Evolutionary conservation across 2,113 vertebrate genomes (phyloP).

Genomic region (Myodes glareolus): DNA sequence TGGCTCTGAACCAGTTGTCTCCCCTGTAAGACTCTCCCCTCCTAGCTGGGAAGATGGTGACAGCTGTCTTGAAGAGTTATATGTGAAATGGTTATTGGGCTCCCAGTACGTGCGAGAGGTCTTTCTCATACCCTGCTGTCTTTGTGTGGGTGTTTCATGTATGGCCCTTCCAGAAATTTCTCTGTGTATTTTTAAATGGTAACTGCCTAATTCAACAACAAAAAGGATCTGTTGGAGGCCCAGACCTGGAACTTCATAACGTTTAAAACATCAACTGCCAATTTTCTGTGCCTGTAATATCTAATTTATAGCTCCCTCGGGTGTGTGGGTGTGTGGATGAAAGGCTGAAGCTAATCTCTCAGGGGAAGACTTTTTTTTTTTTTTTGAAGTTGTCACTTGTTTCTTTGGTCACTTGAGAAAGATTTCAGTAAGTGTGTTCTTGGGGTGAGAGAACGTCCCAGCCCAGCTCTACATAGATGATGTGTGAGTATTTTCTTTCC

Average conservation of each 20-base stretch:
- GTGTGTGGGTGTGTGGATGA: slow-evolving; percentile 83
- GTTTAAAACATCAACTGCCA: slow-evolving; percentile 72
- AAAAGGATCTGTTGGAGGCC: slow-evolving; percentile 69
- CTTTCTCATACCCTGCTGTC: neutral
- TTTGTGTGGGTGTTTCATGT: slow-evolving; percentile 50
- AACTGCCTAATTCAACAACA: slow-evolving; percentile 74
- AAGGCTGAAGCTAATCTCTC: slow-evolving; percentile 80
- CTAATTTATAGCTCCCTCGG: slow-evolving; percentile 84
- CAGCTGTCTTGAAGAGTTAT: neutral
- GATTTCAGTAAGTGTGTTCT: neutral
- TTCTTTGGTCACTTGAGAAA: slow-evolving; percentile 55
- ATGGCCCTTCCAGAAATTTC: slow-evolving; percentile 58
- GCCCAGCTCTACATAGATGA: neutral
- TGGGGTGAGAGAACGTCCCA: neutral
- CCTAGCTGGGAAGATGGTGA: neutral
- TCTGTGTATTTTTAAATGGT: slow-evolving; percentile 74
- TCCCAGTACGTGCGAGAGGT: neutral
- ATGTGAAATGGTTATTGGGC: neutral
- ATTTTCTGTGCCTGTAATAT: slow-evolving; percentile 79
- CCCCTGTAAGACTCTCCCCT: neutral
- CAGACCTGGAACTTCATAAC: slow-evolving; percentile 75
- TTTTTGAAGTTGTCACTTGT: slow-evolving; percentile 60
- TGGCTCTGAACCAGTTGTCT: neutral
- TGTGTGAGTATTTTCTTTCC: slow-evolving; percentile 21
- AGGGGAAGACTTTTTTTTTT: slow-evolving; percentile 79